Conservation (phyloP, 2,888 invertebrate species). For the Diplolepis rosae region DNA sequence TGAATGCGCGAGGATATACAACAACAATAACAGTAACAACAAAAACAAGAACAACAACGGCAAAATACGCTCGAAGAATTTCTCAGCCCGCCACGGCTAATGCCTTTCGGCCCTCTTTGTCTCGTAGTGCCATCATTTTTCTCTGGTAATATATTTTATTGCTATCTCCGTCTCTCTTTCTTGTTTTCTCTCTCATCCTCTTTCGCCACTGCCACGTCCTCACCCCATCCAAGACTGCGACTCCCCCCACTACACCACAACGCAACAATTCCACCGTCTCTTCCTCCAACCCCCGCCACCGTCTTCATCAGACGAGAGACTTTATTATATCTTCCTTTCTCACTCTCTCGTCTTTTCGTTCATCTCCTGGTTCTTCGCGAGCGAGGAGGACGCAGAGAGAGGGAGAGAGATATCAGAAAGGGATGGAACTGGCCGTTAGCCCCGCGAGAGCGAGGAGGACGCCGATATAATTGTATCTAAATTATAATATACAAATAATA, state of each 20-base stretch:
- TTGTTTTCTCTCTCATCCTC: constrained; percentile 24
- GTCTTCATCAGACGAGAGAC: constrained; percentile 57
- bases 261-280: constrained; percentile 54
- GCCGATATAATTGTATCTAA: constrained; percentile 72
- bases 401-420: constrained; percentile 31
- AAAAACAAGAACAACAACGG: constrained; percentile 44
- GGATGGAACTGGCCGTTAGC: constrained; percentile 32
- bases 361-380: constrained; percentile 34
- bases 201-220: constrained; percentile 33
- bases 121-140: constrained; percentile 68
- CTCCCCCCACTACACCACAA: constrained; percentile 46
- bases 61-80: constrained; percentile 61
- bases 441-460: constrained; percentile 61
- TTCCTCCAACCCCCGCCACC: constrained; percentile 52
- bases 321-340: constrained; percentile 65
- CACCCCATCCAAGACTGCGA: constrained; percentile 39
- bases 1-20: constrained; percentile 40
- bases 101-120: constrained; percentile 65
- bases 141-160: constrained; percentile 71
- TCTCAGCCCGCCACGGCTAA: constrained; percentile 61
- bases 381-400: constrained; percentile 37
- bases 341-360: constrained; percentile 37
- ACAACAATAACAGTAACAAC: constrained; percentile 16
- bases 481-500: constrained; percentile 74
- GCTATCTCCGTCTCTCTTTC: constrained; percentile 55